phyloP scores from a whole-genome alignment of 92 coral and sea anemone genomes.

The Nematostella vectensis region DNA sequence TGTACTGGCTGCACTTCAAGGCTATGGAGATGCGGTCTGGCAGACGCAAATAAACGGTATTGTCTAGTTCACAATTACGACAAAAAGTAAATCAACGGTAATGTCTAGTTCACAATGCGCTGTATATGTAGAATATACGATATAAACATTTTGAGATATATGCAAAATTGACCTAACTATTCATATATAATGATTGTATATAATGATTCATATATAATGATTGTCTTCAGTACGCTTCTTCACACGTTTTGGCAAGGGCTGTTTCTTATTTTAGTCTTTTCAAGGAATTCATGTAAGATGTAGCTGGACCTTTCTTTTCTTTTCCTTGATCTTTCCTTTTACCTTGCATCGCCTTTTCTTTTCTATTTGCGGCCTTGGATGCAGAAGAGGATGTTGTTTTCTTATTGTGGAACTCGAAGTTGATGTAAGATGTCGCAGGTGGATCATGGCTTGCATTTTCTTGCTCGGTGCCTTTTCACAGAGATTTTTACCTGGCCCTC shows the following conservation, averaged over 20 bases:
- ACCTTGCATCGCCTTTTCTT: not conserved
- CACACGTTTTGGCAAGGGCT: slow-evolving; percentile 6
- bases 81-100: too few relatives aligned
- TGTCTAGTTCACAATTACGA: too few relatives aligned
- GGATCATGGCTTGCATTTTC: too few relatives aligned
- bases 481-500: too few relatives aligned
- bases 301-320: slow-evolving; percentile 10
- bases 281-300: slow-evolving; percentile 29
- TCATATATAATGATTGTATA: too few relatives aligned
- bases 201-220: slow-evolving; percentile 11
- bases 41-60: slow-evolving; percentile 79
- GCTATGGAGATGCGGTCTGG: slow-evolving; percentile 78
- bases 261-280: slow-evolving; percentile 17
- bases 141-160: not conserved
- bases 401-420: slow-evolving; percentile 38
- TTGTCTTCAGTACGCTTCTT: slow-evolving; percentile 14
- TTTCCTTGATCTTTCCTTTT: not conserved
- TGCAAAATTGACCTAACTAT: not conserved
- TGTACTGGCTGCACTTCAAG: slow-evolving; percentile 59
- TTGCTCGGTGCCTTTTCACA: too few relatives aligned
- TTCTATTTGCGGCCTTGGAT: not conserved
- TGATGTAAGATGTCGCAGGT: slow-evolving; percentile 44
- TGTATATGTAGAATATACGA: too few relatives aligned
- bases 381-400: not conserved
- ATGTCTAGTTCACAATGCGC: not conserved